phyloP scores from a whole-genome alignment of 2,888 invertebrate species.

The Dryocosmus kuriphilus region DNA sequence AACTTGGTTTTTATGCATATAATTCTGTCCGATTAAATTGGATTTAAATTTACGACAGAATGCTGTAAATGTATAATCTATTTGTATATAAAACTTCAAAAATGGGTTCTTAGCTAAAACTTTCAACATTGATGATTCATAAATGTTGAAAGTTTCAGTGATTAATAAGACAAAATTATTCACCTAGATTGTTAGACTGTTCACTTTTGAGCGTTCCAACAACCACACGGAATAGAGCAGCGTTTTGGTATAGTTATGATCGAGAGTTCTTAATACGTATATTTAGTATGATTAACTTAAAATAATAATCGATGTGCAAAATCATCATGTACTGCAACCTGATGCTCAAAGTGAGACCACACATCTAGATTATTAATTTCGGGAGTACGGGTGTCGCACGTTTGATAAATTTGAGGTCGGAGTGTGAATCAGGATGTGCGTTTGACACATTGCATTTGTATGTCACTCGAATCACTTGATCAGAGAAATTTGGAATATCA shows the following conservation, averaged over 20 bases:
- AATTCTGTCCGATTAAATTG: too few relatives aligned
- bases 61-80: not conserved
- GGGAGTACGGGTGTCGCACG: not conserved
- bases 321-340: not conserved
- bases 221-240: not conserved
- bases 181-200: too few relatives aligned
- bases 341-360: not conserved
- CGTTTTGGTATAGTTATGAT: not conserved
- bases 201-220: not conserved
- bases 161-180: not conserved
- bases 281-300: not conserved
- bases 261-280: not conserved
- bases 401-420: conserved; percentile 52
- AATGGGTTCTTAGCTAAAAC: not conserved
- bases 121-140: too few relatives aligned
- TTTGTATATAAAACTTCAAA: not conserved
- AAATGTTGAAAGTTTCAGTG: too few relatives aligned
- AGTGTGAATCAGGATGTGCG: conserved; percentile 57
- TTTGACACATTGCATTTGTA: conserved; percentile 67
- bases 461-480: conserved; percentile 67
- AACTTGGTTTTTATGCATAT: not conserved
- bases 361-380: conserved; percentile 32
- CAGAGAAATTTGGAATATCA: conserved; percentile 54
- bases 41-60: too few relatives aligned
- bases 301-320: not conserved